phyloP scores from a whole-genome alignment of 2,797 vertebrate species.

The Cichlasoma orientale region DNA sequence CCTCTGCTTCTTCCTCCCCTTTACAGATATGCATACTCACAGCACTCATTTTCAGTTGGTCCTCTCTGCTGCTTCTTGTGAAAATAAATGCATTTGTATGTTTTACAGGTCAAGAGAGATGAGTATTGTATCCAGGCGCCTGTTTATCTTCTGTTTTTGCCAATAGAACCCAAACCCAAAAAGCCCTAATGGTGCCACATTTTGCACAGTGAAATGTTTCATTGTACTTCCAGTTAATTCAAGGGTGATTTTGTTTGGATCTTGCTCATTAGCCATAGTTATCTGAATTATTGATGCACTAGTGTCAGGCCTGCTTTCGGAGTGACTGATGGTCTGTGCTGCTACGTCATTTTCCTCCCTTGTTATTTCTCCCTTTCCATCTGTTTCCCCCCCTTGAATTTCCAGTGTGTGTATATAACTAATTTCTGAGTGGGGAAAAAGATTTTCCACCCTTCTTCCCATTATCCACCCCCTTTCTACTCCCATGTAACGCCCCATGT shows the following conservation, averaged over 20 bases:
- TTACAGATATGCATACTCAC: neutral
- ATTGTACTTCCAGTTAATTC: constrained; percentile 62
- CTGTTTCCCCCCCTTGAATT: neutral
- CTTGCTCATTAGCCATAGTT: constrained; percentile 72
- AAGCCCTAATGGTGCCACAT: constrained; percentile 43
- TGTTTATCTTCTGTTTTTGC: constrained; percentile 15
- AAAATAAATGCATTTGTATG: neutral
- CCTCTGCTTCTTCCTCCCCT: neutral
- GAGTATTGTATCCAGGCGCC: constrained; percentile 14
- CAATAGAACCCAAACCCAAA: constrained; percentile 45
- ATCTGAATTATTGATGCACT: constrained; percentile 77
- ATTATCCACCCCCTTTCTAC: constrained; percentile 12
- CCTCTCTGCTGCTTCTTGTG: neutral
- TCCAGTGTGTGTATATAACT: constrained; percentile 38
- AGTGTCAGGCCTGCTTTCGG: constrained; percentile 67
- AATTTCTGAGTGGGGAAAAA: constrained; percentile 46
- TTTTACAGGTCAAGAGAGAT: neutral
- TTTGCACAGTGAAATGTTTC: constrained; percentile 55
- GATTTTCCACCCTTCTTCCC: constrained; percentile 9
- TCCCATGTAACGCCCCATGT: neutral
- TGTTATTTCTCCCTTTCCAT: constrained; percentile 55
- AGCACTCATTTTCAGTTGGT: neutral
- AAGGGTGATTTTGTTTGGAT: constrained; percentile 73
- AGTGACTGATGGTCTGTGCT: constrained; percentile 69
- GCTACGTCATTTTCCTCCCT: constrained; percentile 57